Percentiles rank a stretch among this genome's conserved stretches.
These are phyloP conservation scores for Zoroaster sp. DNA, from an alignment of 53 echinoderm and acorn worm genomes.

Conservation along the genomic window DNA sequence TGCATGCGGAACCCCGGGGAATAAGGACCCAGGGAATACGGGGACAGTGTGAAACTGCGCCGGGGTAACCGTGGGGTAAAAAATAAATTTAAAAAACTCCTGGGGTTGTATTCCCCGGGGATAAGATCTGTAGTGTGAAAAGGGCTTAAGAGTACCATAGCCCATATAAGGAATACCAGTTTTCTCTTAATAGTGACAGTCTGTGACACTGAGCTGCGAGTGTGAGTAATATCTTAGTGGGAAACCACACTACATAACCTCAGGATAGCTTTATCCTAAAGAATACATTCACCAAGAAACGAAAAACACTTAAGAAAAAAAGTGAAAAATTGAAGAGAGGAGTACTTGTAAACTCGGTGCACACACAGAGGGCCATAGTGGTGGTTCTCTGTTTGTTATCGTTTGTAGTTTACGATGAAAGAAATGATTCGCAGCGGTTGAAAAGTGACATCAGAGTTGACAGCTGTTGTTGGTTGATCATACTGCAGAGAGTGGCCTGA, in stretches of 20 bases:
- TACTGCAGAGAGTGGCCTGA: neutral
- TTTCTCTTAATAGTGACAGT: neutral
- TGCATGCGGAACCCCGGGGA: no score
- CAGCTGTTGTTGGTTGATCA: neutral
- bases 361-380: neutral
- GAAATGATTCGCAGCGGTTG: neutral
- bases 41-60: no score
- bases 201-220: neutral
- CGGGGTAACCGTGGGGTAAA: no score
- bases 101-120: no score
- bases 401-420: neutral
- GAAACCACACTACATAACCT: neutral
- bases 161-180: no score
- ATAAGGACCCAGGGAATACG: no score
- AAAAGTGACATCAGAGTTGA: neutral
- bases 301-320: neutral
- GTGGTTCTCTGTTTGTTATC: neutral
- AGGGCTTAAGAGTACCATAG: neutral
- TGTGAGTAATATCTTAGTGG: slow-evolving; percentile 10
- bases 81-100: neutral
- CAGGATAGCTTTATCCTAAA: neutral
- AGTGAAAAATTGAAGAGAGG: neutral
- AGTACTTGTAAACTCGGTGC: neutral
- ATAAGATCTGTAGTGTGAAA: neutral
- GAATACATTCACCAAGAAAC: neutral